phyloP scores from a whole-genome alignment of 2,888 invertebrate genomes.

The Campoletis raptor region DNA sequence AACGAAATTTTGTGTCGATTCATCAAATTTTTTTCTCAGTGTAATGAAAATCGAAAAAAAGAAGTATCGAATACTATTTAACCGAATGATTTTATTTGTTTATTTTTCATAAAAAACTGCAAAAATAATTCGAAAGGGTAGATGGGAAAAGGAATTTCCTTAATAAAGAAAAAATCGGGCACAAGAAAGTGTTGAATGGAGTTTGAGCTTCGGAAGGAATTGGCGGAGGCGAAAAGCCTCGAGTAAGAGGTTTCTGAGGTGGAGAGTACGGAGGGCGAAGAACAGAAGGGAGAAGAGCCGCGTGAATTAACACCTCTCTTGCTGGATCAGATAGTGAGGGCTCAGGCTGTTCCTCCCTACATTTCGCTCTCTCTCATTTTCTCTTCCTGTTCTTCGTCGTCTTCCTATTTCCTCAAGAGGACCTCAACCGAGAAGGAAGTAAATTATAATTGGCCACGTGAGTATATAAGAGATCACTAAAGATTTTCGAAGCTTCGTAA shows the following conservation, averaged over 20 bases:
- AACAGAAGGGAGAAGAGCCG: constrained; percentile 69
- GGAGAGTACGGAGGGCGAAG: constrained; percentile 60
- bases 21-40: neutral
- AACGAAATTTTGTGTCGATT: too few relatives aligned
- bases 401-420: constrained; percentile 10
- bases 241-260: constrained; percentile 33
- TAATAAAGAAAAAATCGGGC: neutral
- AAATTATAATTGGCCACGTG: constrained; percentile 76
- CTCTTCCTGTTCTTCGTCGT: constrained; percentile 39
- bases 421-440: constrained; percentile 49
- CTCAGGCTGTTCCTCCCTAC: constrained; percentile 72
- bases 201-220: constrained; percentile 59
- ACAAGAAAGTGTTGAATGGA: neutral
- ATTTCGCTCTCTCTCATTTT: constrained; percentile 37
- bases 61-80: too few relatives aligned
- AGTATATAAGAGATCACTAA: constrained; percentile 67
- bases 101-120: neutral
- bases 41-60: too few relatives aligned
- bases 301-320: constrained; percentile 84
- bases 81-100: too few relatives aligned
- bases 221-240: constrained; percentile 60
- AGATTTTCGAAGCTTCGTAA: constrained; percentile 11
- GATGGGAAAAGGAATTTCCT: neutral
- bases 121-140: neutral
- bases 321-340: constrained; percentile 81